Evolutionary conservation across 2,113 vertebrate species (phyloP), one percentile per base, ranked within the genome.

Genomic region (Antennarius striatus): DNA sequence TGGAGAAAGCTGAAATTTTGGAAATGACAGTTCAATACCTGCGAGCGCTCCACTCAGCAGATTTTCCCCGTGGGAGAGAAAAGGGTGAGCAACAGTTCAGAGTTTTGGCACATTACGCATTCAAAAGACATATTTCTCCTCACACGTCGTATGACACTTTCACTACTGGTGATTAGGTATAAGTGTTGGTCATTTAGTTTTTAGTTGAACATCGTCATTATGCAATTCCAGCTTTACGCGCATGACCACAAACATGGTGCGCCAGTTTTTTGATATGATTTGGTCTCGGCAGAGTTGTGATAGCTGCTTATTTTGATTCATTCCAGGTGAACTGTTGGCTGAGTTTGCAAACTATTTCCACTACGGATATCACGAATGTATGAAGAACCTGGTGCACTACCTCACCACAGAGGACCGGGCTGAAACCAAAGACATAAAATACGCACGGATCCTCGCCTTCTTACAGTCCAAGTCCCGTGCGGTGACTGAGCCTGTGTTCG

Each of bases 291-390:
- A 36, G 32, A 9, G 7, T 46, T 56, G 5, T 71, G 58, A 82
- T 22, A 10, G n/a, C 9, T 15, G 16, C 5, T 59, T 50, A 2
- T 30, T 54, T 52, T 43, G 10, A 4, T 55, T 77, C 10, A 13
- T 74, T 75, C 28, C 85, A 93, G 94, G 94, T 86, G 98, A 99
- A 71, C 90, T 99, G 48, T 88, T 98, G 56, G 93, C 95, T n/a
- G 98, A 99, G 82, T 99, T 99, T 72, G 96, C 98, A n/a, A 98
- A 96, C 88, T 99, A 98, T 66, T 99, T 98, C 81, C 97, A 98
- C 89, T 98, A 96, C 9, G 98, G 98, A 72, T 99, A 99, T 86
- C 97, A 97, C 70, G 96, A 99, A 82, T 99, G 98, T 66, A 98
- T 99, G 97, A 98, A 97, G 88, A 99, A 99, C 85, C 89, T 99